phyloP scores from a whole-genome alignment of 1,140 invertebrate species.

The Euura saliciscinereae region DNA sequence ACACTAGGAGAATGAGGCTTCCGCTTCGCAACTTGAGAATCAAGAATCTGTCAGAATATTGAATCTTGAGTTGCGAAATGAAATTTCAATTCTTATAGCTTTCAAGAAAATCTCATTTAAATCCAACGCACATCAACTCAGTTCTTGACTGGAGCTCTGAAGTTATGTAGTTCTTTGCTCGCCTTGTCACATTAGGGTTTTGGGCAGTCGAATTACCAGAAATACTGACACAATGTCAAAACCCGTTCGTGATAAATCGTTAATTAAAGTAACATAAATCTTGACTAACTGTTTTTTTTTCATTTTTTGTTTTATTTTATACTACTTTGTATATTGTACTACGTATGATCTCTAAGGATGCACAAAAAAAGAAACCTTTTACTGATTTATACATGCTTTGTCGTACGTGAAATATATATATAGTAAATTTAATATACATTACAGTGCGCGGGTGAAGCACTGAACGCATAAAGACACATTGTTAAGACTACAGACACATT shows the following conservation, averaged over 20 bases:
- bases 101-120: too few relatives aligned
- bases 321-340: conserved; percentile 59
- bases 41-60: too few relatives aligned
- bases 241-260: conserved; percentile 45
- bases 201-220: neutral
- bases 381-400: conserved; percentile 57
- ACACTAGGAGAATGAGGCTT: too few relatives aligned
- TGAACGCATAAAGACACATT: conserved; percentile 3
- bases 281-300: conserved; percentile 43
- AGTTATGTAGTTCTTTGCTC: too few relatives aligned
- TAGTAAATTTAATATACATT: neutral
- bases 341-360: conserved; percentile 59
- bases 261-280: conserved; percentile 50
- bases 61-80: too few relatives aligned
- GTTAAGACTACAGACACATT: neutral
- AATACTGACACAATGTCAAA: neutral
- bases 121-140: too few relatives aligned
- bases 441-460: neutral
- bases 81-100: too few relatives aligned
- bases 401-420: conserved; percentile 42
- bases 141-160: too few relatives aligned
- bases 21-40: too few relatives aligned
- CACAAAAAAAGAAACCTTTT: conserved; percentile 54
- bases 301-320: conserved; percentile 54
- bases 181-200: too few relatives aligned